Conservation (phyloP, 1,140 invertebrate genomes). For the Lordiphosa clarofinis region DNA sequence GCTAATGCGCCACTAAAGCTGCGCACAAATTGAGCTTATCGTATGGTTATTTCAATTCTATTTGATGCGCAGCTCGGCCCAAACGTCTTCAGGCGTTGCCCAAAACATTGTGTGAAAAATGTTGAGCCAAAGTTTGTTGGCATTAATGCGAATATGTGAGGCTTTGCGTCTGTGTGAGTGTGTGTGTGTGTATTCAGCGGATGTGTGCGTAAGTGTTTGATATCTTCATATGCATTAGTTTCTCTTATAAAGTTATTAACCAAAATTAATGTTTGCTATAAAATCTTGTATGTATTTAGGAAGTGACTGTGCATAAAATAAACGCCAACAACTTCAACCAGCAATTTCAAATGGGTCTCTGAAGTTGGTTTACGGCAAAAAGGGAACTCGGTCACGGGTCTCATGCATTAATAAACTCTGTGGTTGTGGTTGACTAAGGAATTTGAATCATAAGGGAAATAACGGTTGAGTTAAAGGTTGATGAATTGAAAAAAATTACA, state of each 20-base stretch:
- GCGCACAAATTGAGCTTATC: constrained; percentile 77
- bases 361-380: constrained; percentile 11
- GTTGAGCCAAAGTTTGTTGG: constrained; percentile 53
- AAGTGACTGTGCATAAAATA: constrained; percentile 63
- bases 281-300: constrained; percentile 65
- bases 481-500: too few species aligned
- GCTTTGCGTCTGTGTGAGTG: constrained; percentile 9
- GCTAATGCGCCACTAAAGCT: constrained; percentile 74
- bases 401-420: constrained; percentile 37
- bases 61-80: constrained; percentile 58
- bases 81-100: constrained; percentile 8
- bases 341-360: constrained; percentile 4
- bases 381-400: constrained; percentile 30
- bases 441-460: too few species aligned
- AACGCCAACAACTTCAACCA: constrained; percentile 18
- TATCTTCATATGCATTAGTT: constrained; percentile 48
- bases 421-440: background rate
- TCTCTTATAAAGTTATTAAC: constrained; percentile 76
- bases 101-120: constrained; percentile 70
- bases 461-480: too few species aligned
- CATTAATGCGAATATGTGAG: constrained; percentile 24
- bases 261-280: constrained; percentile 73
- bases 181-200: constrained; percentile 12
- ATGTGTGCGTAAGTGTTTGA: constrained; percentile 31
- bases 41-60: constrained; percentile 78